These are phyloP conservation scores for Procambarus clarkii DNA, from an alignment of 1,140 invertebrate genomes.

Conservation along the genomic window DNA sequence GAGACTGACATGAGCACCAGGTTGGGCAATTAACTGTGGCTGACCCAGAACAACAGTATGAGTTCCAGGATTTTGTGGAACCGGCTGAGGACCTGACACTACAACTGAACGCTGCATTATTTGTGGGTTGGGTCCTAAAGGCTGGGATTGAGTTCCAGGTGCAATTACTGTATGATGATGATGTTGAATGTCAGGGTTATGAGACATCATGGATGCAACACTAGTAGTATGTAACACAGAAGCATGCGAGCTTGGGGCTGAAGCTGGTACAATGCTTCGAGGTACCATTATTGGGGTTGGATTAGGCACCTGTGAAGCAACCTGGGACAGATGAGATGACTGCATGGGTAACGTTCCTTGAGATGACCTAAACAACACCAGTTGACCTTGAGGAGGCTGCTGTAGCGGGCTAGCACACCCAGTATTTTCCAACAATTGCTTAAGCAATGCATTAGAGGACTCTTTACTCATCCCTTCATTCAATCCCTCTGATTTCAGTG, in stretches of 20 bases:
- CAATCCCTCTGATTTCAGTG: constrained; percentile 45
- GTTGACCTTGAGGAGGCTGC: constrained; percentile 74
- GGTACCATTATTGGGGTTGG: constrained; percentile 67
- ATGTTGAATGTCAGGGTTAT: constrained; percentile 47
- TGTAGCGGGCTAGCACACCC: constrained; percentile 78
- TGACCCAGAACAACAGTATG: constrained; percentile 58
- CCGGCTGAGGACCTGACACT: constrained; percentile 41
- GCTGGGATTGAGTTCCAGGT: constrained; percentile 33
- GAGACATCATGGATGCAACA: constrained; percentile 41
- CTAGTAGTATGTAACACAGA: constrained; percentile 45
- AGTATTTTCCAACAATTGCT: constrained; percentile 92
- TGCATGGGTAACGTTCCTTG: constrained; percentile 40
- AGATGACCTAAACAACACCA: constrained; percentile 63
- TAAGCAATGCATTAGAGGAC: constrained; percentile 84
- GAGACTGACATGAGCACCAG: constrained; percentile 44
- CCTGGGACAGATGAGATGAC: constrained; percentile 64
- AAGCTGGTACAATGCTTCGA: constrained; percentile 58
- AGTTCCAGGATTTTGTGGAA: constrained; percentile 27
- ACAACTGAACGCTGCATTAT: constrained; percentile 50
- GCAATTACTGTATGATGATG: constrained; percentile 72
- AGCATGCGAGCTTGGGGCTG: constrained; percentile 41
- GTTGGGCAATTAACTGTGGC: constrained; percentile 42
- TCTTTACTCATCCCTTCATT: constrained; percentile 54
- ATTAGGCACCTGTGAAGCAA: constrained; percentile 61
- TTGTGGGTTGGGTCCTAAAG: constrained; percentile 44